These are phyloP conservation scores for Benthosema pterotum DNA, from an alignment of 2,797 vertebrate species.

Conservation along the genomic window DNA sequence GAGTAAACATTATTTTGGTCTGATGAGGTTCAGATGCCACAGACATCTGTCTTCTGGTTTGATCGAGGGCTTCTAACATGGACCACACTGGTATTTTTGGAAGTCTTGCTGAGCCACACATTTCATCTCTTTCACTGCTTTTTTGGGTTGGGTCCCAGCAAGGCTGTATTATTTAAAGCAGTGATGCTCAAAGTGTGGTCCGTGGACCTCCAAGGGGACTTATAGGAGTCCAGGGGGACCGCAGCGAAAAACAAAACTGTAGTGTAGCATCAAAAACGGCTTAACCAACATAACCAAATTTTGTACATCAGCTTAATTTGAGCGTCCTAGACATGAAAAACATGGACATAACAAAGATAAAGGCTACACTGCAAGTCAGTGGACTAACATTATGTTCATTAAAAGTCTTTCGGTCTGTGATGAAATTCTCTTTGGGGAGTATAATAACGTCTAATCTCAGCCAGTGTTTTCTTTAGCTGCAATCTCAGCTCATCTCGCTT, in stretches of 20 bases:
- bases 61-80: conserved; percentile 2
- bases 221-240: too few relatives aligned
- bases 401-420: neutral
- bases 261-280: too few relatives aligned
- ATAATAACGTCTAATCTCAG: conserved; percentile 22
- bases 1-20: conserved; percentile 33
- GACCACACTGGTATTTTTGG: conserved; percentile 1
- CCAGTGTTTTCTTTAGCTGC: conserved; percentile 13
- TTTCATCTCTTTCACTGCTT: neutral
- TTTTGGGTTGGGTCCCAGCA: neutral
- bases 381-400: neutral
- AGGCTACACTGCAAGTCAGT: neutral
- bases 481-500: conserved; percentile 16
- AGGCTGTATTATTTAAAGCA: neutral
- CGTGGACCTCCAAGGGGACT: too few relatives aligned
- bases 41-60: conserved; percentile 5
- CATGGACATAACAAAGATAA: too few relatives aligned
- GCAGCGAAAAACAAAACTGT: too few relatives aligned
- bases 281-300: too few relatives aligned
- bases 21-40: conserved; percentile 11
- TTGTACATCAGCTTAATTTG: too few relatives aligned
- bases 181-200: too few relatives aligned
- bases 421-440: conserved; percentile 7
- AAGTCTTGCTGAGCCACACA: neutral
- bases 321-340: too few relatives aligned